Percentiles rank a stretch among this genome's conserved stretches.
These are phyloP conservation scores for Dexiosoma caninum DNA, from an alignment of 2,888 invertebrate species.

Conservation along the genomic window DNA sequence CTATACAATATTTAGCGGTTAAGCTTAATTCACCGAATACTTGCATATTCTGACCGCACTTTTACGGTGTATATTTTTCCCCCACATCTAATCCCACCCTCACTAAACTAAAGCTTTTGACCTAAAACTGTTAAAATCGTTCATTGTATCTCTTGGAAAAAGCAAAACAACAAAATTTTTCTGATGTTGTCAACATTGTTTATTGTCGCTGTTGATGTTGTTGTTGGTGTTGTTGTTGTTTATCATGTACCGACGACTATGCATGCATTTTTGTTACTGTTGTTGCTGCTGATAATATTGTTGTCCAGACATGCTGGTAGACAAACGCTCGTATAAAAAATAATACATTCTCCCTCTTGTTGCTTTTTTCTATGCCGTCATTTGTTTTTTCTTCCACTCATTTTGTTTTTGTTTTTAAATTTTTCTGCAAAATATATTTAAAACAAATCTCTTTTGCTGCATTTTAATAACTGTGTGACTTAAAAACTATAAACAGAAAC, in stretches of 20 bases:
- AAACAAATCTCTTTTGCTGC: background rate
- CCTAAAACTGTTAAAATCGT: too few relatives aligned
- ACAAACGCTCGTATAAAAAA: constrained; percentile 56
- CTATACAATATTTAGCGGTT: too few relatives aligned
- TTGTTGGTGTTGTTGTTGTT: constrained; percentile 10
- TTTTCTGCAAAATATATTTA: background rate
- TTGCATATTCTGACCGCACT: too few relatives aligned
- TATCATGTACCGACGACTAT: background rate
- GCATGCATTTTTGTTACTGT: background rate
- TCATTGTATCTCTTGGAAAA: background rate
- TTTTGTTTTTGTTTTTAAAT: constrained; percentile 22
- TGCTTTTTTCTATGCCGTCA: constrained; percentile 9
- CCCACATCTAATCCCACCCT: too few relatives aligned
- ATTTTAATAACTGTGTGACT: constrained; percentile 19
- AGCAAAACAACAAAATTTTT: background rate
- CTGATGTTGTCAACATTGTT: constrained; percentile 8
- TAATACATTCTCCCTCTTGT: too few relatives aligned
- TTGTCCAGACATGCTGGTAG: constrained; percentile 60
- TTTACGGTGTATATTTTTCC: too few relatives aligned
- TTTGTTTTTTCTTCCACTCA: background rate
- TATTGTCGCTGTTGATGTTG: background rate
- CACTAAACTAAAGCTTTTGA: too few relatives aligned
- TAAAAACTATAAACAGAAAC: background rate
- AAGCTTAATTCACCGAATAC: too few relatives aligned
- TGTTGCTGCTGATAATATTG: constrained; percentile 14